A percentile compares a stretch with the other conserved stretches of the same genome.
These are phyloP conservation scores for Eulemur coronatus DNA, from an alignment of 2,797 vertebrate genomes.

Conservation along the genomic window DNA sequence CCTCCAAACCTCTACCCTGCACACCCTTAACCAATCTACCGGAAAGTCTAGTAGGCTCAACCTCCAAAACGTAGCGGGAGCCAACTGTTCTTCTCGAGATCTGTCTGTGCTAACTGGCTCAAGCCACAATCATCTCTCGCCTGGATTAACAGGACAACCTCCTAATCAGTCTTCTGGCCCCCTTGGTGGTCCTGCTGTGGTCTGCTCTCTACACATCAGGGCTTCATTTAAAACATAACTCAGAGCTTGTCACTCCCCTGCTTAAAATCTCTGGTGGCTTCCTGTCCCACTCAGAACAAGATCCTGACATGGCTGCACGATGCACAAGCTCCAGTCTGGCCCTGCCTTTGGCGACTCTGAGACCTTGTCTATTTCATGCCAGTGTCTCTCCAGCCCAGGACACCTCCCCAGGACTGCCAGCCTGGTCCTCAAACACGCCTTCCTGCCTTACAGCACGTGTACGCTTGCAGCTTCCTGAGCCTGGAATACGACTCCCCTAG, in stretches of 20 bases:
- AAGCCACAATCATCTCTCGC: neutral
- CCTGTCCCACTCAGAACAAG: neutral
- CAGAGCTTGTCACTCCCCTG: neutral
- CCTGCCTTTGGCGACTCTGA: neutral
- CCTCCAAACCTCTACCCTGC: neutral
- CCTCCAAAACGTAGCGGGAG: no score
- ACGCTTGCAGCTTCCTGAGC: neutral
- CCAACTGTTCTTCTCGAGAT: neutral
- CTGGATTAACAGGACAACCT: no score
- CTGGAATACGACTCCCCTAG: neutral
- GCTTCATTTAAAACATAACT: neutral
- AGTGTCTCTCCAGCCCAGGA: neutral
- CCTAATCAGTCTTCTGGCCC: no score
- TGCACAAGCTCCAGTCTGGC: neutral
- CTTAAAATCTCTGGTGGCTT: neutral
- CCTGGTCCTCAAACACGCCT: neutral
- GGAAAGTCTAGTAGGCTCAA: accelerated
- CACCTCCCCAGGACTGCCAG: neutral
- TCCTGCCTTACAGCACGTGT: neutral
- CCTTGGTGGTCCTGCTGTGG: neutral
- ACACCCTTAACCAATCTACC: neutral
- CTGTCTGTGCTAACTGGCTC: neutral
- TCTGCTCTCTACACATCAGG: neutral
- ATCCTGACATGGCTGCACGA: accelerated
- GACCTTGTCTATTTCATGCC: neutral